A percentile compares a stretch with the other conserved stretches of the same genome.
phyloP scores from a whole-genome alignment of 53 echinoderm and acorn worm species.

The Mesocentrotus franciscanus region DNA sequence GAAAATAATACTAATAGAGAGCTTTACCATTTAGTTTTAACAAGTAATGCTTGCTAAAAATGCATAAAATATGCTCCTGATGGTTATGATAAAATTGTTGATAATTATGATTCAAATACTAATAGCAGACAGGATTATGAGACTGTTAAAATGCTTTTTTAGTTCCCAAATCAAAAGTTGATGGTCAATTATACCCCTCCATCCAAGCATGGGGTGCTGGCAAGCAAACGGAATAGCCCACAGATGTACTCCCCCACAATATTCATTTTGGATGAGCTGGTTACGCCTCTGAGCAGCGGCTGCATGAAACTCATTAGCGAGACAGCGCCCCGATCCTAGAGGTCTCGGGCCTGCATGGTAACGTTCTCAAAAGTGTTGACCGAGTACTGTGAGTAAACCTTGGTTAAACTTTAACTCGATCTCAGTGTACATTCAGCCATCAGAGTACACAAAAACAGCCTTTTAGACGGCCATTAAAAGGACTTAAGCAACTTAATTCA shows the following conservation, averaged over 20 bases:
- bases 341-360: background rate
- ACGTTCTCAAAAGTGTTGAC: constrained; percentile 45
- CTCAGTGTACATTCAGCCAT: constrained; percentile 9
- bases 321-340: background rate
- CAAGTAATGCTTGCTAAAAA: too few relatives aligned
- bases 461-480: constrained; percentile 57
- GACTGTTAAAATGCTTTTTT: too few relatives aligned
- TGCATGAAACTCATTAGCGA: constrained; percentile 15
- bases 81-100: too few relatives aligned
- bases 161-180: background rate
- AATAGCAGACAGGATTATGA: too few relatives aligned
- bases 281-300: background rate
- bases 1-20: too few relatives aligned
- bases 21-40: too few relatives aligned
- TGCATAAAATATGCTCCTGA: too few relatives aligned
- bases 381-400: constrained; percentile 16
- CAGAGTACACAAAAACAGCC: constrained; percentile 42
- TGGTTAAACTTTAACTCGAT: constrained; percentile 63
- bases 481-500: constrained; percentile 38
- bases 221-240: background rate
- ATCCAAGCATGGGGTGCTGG: background rate
- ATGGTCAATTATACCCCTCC: background rate
- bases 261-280: background rate
- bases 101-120: too few relatives aligned
- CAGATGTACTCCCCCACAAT: background rate